Evolutionary conservation across 1,140 invertebrate species (phyloP).

Genomic region (Acromyrmex charruanus): DNA sequence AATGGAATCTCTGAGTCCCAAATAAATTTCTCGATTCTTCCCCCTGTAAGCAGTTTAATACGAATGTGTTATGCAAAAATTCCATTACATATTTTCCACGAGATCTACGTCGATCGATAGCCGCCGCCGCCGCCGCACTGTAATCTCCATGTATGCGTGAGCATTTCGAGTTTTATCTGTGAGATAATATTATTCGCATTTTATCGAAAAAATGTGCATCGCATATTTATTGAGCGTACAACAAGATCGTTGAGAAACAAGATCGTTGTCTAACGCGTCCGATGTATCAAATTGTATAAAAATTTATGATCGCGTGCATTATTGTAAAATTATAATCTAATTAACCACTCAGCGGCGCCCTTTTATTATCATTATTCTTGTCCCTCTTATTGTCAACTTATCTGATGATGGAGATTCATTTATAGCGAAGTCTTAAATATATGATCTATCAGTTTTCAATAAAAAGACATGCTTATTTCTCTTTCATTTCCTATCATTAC

Average conservation of each 20-base stretch:
- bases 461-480: constrained; percentile 15
- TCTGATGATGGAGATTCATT: constrained; percentile 37
- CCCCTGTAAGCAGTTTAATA: background rate
- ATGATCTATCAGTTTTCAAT: constrained; percentile 59
- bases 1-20: constrained; percentile 23
- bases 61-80: background rate
- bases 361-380: constrained; percentile 33
- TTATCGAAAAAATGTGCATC: constrained; percentile 17
- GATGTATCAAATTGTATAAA: constrained; percentile 28
- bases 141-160: constrained; percentile 16
- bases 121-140: background rate
- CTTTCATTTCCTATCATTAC: background rate
- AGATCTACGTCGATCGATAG: constrained; percentile 15
- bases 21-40: constrained; percentile 4
- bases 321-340: constrained; percentile 45
- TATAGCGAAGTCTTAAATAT: constrained; percentile 60
- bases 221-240: background rate
- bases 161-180: constrained; percentile 15
- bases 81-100: background rate
- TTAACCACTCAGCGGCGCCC: constrained; percentile 7
- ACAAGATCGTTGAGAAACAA: background rate
- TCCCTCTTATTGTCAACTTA: constrained; percentile 41
- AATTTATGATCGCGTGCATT: constrained; percentile 18
- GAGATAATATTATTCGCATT: constrained; percentile 33
- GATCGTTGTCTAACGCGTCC: background rate